These are phyloP conservation scores for Emys orbicularis DNA, from an alignment of 2,797 vertebrate genomes.

Conservation along the genomic window DNA sequence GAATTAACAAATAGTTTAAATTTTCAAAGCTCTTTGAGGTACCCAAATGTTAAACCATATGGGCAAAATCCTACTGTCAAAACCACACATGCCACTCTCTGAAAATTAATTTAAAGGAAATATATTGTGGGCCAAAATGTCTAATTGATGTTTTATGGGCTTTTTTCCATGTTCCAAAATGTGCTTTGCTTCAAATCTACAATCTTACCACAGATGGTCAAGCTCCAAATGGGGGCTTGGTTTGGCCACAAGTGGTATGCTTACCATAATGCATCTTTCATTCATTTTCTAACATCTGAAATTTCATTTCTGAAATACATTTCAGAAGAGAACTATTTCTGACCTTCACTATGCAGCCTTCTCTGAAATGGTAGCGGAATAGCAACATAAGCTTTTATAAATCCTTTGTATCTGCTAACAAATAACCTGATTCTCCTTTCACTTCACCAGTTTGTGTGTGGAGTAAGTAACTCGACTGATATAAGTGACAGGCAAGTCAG, in stretches of 20 bases:
- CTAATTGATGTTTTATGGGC: neutral
- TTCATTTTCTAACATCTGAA: neutral
- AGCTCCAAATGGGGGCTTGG: neutral
- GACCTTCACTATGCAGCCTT: neutral
- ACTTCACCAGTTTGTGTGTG: neutral
- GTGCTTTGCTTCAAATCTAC: slow-evolving; percentile 10
- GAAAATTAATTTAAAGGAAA: slow-evolving; percentile 54
- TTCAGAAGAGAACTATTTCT: neutral
- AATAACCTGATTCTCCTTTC: neutral
- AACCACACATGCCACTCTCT: slow-evolving; percentile 29
- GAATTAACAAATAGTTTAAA: slow-evolving; percentile 1
- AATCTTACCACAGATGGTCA: slow-evolving; percentile 1
- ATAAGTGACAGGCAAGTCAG: neutral
- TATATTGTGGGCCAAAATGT: slow-evolving; percentile 3
- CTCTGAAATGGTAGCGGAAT: neutral
- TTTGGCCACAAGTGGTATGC: slow-evolving; percentile 1
- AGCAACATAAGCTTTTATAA: neutral
- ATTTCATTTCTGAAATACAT: neutral
- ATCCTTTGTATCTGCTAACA: neutral
- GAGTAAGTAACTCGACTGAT: neutral
- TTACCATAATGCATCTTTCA: neutral
- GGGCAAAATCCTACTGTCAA: slow-evolving; percentile 37
- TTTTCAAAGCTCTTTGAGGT: slow-evolving; percentile 8
- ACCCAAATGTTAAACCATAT: slow-evolving; percentile 33
- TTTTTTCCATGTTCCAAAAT: slow-evolving; percentile 19